These are phyloP conservation scores for Dermatemys mawii DNA, from an alignment of 2,113 vertebrate species.

Conservation along the genomic window DNA sequence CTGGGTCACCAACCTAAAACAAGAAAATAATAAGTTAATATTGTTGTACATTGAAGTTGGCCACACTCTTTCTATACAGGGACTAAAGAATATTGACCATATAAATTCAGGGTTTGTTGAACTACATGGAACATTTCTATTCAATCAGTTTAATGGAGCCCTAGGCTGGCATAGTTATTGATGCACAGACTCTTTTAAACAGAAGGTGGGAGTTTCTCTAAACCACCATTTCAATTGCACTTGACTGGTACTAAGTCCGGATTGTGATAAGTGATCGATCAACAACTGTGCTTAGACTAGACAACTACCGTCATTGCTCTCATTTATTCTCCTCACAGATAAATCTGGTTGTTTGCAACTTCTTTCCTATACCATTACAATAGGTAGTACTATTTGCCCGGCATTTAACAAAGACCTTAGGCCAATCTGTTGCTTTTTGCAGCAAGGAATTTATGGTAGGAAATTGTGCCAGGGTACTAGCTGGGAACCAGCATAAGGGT, in stretches of 20 bases:
- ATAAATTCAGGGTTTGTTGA: not conserved
- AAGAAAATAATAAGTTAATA: not conserved
- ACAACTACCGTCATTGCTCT: not conserved
- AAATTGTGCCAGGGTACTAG: constrained; percentile 6
- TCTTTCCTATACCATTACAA: not conserved
- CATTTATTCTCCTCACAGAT: not conserved
- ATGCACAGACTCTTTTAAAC: not conserved
- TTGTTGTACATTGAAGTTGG: not conserved
- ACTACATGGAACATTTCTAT: not conserved
- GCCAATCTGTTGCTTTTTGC: constrained; percentile 8
- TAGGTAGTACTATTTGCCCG: not conserved
- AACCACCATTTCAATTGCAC: not conserved
- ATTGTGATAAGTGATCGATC: not conserved
- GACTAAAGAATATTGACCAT: not conserved
- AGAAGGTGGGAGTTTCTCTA: not conserved
- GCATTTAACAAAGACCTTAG: constrained; percentile 17
- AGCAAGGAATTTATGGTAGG: not conserved
- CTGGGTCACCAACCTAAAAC: not conserved
- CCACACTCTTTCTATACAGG: not conserved
- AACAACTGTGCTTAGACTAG: not conserved
- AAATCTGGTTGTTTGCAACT: constrained; percentile 14
- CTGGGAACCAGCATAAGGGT: not conserved
- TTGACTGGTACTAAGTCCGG: not conserved
- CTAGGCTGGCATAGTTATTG: not conserved
- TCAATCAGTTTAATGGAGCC: not conserved